Conservation (phyloP, 2,113 vertebrate species). For the Rissa tridactyla region DNA sequence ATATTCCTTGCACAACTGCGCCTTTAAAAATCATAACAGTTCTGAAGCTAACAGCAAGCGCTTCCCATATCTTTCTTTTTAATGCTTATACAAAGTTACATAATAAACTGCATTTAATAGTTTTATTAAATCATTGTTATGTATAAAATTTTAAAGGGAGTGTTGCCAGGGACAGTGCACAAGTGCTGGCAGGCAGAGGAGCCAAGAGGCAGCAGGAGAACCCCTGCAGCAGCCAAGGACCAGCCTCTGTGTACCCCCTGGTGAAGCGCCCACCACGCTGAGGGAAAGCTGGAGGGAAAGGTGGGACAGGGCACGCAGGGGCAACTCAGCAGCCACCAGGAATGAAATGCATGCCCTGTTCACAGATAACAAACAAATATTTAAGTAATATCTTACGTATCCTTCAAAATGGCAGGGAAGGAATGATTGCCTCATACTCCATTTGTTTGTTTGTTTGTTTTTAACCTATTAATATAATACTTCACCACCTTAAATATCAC, state of each 20-base stretch:
- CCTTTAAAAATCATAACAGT: not conserved
- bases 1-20: not conserved
- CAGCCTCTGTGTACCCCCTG: fast-evolving
- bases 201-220: not conserved
- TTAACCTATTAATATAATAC: not conserved
- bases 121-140: fast-evolving
- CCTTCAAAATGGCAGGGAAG: not conserved
- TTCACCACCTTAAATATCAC: not conserved
- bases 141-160: not conserved
- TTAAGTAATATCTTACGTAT: too few species aligned
- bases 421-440: not conserved
- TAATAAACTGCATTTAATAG: not conserved
- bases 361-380: too few species aligned
- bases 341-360: fast-evolving
- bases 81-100: fast-evolving
- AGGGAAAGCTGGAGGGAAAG: not conserved
- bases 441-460: not conserved
- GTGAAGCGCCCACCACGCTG: fast-evolving
- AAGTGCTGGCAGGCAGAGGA: not conserved
- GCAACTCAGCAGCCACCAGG: too few species aligned
- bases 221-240: fast-evolving
- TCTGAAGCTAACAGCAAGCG: not conserved
- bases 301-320: fast-evolving
- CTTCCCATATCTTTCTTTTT: fast-evolving
- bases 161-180: fast-evolving